Base-by-base conservation (phyloP, 2,888 invertebrate species). In the Cerceris ruficornis region DNA sequence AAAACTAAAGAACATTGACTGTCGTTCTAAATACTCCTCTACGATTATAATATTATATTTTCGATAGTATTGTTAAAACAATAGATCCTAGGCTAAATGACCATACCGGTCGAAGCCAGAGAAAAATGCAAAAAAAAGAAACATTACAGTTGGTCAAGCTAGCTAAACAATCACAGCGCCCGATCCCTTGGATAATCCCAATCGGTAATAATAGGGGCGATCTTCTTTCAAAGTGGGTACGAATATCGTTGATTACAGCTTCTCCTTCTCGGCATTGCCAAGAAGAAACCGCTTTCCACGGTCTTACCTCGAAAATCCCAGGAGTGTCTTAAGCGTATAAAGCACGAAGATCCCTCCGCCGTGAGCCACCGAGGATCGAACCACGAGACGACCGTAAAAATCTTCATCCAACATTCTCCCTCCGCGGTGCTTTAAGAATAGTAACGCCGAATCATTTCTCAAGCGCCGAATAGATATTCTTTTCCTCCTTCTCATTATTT, bases 321-420 rank as follows among this genome's bases (percentile, higher is more conserved):
- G 8, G 55, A 59, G 11, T 43, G 39, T 42, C 43, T 72, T 43
- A 59, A 64, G 8, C 54, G 14, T 64, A 59, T 49, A 57, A 50
- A 61, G 61, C 42, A 49, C 15, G 46, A 9, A 41, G 65, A 54
- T 6, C 8, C 15, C 54, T 54, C 54, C 42, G 39, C 11, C 7
- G 14, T 7, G 13, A 55, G 8, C 5, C 42, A 54, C 39, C n/a
- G 7, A 7, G 41, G 28, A n/a, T 52, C 9, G 11, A 17, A 69
- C 15, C 7, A 66, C 6, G 39, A 66, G n/a, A 11, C 9, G 28
- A 7, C 28, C 28, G 42, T n/a, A 17, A 28, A 50, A 11, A 71
- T 60, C 41, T 28, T 67, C 58, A 52, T 67, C 17, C 14, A 17
- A n/a, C 41, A 57, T 55, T 58, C 61, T 57, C 13, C 50, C 15